Percentiles rank a stretch among this genome's conserved stretches.
phyloP scores from a whole-genome alignment of 2,888 invertebrate species.

The Ctenicera cuprea region DNA sequence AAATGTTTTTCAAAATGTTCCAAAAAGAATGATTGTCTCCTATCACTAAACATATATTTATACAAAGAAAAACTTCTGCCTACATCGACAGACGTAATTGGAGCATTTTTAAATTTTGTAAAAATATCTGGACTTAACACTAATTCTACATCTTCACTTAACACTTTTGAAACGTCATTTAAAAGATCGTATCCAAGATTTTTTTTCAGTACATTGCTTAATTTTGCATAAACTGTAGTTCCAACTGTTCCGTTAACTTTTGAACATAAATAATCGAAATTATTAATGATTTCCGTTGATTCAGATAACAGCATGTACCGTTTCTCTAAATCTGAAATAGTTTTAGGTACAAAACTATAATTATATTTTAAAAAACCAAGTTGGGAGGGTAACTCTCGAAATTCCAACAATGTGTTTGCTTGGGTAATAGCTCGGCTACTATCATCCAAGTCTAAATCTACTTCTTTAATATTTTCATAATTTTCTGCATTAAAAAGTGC shows the following conservation, averaged over 20 bases:
- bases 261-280: background rate
- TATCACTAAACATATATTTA: slow-evolving; percentile 30
- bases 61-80: slow-evolving; percentile 37
- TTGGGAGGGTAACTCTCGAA: background rate
- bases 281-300: slow-evolving; percentile 11
- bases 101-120: slow-evolving; percentile 28
- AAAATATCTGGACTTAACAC: slow-evolving; percentile 5
- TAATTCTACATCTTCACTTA: slow-evolving; percentile 6
- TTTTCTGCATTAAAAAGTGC: slow-evolving; percentile 59
- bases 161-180: background rate
- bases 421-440: background rate
- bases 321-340: background rate
- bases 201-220: background rate
- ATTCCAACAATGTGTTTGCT: slow-evolving; percentile 2
- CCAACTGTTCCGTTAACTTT: background rate
- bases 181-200: background rate
- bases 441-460: slow-evolving; percentile 11
- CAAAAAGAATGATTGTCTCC: slow-evolving; percentile 11
- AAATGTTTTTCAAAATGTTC: slow-evolving; percentile 30
- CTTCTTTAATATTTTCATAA: slow-evolving; percentile 52
- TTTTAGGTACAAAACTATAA: slow-evolving; percentile 2
- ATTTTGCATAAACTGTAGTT: background rate
- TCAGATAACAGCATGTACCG: background rate
- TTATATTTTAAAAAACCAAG: background rate
- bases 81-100: slow-evolving; percentile 34